Evolutionary conservation across 2,113 vertebrate species (phyloP).

Genomic region (Oreamnos americanus): DNA sequence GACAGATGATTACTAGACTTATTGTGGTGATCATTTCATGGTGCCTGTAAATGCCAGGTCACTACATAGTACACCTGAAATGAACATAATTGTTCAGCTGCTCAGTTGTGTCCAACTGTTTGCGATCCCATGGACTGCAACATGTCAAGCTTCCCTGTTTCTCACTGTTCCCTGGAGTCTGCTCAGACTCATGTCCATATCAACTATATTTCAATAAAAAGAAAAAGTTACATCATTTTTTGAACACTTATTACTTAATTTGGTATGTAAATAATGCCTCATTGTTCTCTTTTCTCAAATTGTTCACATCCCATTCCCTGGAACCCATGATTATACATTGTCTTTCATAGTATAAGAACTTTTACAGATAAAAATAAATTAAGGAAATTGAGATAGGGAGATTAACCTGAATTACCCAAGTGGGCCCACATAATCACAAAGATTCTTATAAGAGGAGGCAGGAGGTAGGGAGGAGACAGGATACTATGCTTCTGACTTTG

Average conservation of each 20-base stretch:
- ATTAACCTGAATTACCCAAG: not conserved
- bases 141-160: not conserved
- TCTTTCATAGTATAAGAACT: not conserved
- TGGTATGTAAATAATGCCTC: not conserved
- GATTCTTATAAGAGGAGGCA: not conserved
- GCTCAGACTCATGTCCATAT: not conserved
- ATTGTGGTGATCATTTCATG: not conserved
- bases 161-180: not conserved
- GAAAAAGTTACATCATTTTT: not conserved
- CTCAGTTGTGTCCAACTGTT: not conserved
- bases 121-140: not conserved
- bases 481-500: not conserved
- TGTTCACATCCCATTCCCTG: not conserved
- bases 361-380: not conserved
- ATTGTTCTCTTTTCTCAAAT: not conserved
- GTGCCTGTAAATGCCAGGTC: not conserved
- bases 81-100: not conserved
- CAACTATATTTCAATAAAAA: not conserved
- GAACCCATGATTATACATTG: not conserved
- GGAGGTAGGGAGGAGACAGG: not conserved
- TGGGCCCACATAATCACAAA: not conserved
- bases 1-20: not conserved
- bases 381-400: not conserved
- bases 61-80: not conserved
- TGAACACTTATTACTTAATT: not conserved